Evolutionary conservation across 2,113 vertebrate species (phyloP).

Genomic region (Burhinus bistriatus): DNA sequence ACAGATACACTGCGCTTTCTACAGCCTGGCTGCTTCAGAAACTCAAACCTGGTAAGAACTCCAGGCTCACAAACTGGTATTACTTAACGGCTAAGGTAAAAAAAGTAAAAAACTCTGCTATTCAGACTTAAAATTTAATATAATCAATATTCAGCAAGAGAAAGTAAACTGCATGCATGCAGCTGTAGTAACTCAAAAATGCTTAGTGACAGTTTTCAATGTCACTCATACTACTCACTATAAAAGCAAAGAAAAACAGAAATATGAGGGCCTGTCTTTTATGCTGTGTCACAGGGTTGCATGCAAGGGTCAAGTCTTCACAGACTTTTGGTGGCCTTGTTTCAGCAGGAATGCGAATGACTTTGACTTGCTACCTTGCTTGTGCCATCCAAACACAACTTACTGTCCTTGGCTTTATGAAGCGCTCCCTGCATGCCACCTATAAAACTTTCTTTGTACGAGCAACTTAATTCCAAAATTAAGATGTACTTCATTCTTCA

Average conservation of each 20-base stretch:
- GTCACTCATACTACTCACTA: background rate
- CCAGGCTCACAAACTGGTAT: background rate
- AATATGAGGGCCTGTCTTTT: background rate
- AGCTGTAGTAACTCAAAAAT: background rate
- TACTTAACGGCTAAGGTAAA: background rate
- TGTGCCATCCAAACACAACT: background rate
- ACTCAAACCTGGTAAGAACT: background rate
- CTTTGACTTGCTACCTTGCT: background rate
- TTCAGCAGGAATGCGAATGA: background rate
- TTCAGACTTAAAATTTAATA: background rate
- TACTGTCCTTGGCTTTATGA: background rate
- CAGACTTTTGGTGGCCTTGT: background rate
- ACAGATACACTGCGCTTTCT: background rate
- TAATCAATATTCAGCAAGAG: background rate
- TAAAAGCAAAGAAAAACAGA: background rate
- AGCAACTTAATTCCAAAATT: background rate
- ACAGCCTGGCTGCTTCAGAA: background rate
- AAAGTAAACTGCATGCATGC: background rate
- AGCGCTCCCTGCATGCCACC: background rate
- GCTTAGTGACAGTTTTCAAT: background rate
- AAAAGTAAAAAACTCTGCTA: background rate
- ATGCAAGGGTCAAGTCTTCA: background rate
- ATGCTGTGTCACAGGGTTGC: background rate
- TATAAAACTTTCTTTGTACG: background rate
- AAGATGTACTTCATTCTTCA: background rate